Conservation (phyloP, 2,113 vertebrate genomes). For the Setophaga kirtlandii region DNA sequence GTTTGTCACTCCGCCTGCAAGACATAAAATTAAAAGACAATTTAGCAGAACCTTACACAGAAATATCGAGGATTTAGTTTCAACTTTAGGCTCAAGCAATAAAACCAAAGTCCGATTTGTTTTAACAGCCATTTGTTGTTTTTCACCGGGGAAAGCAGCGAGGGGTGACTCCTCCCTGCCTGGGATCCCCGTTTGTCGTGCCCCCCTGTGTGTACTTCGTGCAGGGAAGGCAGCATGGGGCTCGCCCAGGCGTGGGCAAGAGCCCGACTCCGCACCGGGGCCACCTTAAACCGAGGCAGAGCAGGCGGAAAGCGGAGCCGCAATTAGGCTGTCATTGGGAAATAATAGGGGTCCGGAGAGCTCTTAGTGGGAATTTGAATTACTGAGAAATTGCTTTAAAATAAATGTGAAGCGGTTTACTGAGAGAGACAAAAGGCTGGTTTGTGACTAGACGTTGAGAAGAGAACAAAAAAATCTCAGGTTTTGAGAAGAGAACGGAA, state of each 20-base stretch:
- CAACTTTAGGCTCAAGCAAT: not conserved
- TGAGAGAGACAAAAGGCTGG: not conserved
- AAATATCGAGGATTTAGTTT: not conserved
- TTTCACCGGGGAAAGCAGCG: not conserved
- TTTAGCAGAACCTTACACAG: not conserved
- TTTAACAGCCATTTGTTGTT: not conserved
- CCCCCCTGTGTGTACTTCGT: rapidly evolving
- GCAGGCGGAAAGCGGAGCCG: not conserved
- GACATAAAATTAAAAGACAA: not conserved
- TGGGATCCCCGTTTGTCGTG: not conserved
- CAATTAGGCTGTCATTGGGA: not conserved
- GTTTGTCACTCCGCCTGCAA: not conserved
- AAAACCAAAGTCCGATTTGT: not conserved
- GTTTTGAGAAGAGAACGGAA: not conserved
- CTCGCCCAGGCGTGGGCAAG: not conserved
- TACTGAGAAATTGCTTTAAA: conserved; percentile 16
- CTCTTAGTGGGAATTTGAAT: not conserved
- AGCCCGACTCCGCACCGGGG: not conserved
- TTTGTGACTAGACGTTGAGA: not conserved
- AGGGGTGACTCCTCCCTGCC: not conserved
- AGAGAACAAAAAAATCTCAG: not conserved
- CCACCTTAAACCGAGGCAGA: not conserved
- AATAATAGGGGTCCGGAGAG: not conserved
- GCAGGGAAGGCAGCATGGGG: not conserved
- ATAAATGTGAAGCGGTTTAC: not conserved